Conservation (phyloP, 1,140 invertebrate genomes). For the Mesaphorura yosii region DNA sequence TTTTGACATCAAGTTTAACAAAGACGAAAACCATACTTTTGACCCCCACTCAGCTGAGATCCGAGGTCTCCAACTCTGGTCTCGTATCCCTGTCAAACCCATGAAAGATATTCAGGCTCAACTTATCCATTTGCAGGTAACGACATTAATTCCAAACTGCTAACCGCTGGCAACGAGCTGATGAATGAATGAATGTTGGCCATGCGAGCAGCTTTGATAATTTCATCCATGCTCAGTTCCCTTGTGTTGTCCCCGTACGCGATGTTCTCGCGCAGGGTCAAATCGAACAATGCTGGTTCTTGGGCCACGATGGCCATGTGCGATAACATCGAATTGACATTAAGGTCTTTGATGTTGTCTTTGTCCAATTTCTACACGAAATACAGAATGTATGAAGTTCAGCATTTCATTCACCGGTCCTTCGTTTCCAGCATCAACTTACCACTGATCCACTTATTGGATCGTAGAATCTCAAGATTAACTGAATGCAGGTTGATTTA, state of each 20-base stretch:
- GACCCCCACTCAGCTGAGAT: slow-evolving; percentile 35
- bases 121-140: neutral
- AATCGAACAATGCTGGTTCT: slow-evolving; percentile 47
- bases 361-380: slow-evolving; percentile 37
- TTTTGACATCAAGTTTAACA: too few species aligned
- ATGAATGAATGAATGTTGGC: slow-evolving; percentile 49
- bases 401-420: too few species aligned
- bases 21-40: too few species aligned
- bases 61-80: slow-evolving; percentile 35
- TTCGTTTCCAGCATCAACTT: too few species aligned
- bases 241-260: slow-evolving; percentile 43
- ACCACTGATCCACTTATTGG: slow-evolving; percentile 39
- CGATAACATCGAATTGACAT: slow-evolving; percentile 40
- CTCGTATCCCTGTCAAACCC: slow-evolving; percentile 36
- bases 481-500: slow-evolving; percentile 43
- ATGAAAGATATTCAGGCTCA: neutral
- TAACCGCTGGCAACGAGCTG: slow-evolving; percentile 39
- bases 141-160: slow-evolving; percentile 14
- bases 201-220: slow-evolving; percentile 40
- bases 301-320: slow-evolving; percentile 47
- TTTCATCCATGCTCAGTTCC: slow-evolving; percentile 38
- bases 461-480: slow-evolving; percentile 44
- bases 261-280: slow-evolving; percentile 45
- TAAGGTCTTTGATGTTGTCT: slow-evolving; percentile 38
- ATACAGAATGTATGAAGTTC: too few species aligned